A percentile compares a stretch with the other conserved stretches of the same genome.
Evolutionary conservation across 2,113 vertebrate genomes (phyloP).

Genomic region (human (Homo sapiens)): DNA sequence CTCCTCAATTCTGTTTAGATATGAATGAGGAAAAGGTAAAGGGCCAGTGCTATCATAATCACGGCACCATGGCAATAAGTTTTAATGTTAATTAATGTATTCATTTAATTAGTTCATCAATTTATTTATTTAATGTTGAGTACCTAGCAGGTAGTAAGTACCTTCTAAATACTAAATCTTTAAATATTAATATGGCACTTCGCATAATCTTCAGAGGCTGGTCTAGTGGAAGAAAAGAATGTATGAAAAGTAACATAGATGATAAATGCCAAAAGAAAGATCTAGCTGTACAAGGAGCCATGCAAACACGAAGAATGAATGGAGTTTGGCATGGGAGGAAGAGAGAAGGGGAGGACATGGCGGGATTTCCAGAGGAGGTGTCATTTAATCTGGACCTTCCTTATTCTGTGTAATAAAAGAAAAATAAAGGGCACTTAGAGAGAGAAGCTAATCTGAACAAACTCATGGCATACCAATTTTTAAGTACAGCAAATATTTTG

Average conservation of each 20-base stretch:
- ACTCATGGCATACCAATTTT: neutral
- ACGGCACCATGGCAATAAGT: neutral
- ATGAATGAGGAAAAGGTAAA: slow-evolving; percentile 19
- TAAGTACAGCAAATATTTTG: neutral
- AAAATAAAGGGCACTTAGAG: neutral
- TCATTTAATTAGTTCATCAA: neutral
- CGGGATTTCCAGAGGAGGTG: neutral
- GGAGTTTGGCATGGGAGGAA: neutral
- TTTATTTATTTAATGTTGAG: neutral
- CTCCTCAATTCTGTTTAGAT: neutral
- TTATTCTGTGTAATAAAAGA: neutral
- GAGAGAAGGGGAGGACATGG: neutral
- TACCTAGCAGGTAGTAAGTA: neutral
- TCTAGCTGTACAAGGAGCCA: neutral
- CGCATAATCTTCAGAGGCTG: neutral
- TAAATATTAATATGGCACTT: neutral
- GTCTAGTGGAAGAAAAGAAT: neutral
- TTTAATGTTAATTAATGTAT: neutral
- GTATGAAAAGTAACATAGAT: neutral
- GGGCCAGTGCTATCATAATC: neutral
- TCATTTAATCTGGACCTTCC: neutral
- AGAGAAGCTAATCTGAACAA: neutral
- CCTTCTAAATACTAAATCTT: slow-evolving; percentile 7
- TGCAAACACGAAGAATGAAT: neutral
- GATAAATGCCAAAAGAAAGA: neutral